phyloP scores from a whole-genome alignment of 2,113 vertebrate species.

The Apteryx owenii region DNA sequence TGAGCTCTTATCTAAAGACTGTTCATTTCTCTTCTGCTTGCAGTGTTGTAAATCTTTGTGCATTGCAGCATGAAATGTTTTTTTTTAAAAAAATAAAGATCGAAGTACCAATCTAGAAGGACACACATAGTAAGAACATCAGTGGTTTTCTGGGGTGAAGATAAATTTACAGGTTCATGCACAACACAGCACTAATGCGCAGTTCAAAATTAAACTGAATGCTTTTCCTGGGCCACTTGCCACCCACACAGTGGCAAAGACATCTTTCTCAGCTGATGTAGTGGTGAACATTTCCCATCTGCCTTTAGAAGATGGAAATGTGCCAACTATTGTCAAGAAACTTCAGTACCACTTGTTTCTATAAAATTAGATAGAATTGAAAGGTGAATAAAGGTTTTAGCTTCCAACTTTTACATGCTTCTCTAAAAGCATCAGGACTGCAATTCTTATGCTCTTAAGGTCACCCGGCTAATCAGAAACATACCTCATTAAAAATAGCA shows the following conservation, averaged over 20 bases:
- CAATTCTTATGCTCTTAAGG: not conserved
- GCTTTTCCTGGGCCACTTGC: not conserved
- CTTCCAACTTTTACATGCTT: not conserved
- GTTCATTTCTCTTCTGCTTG: not conserved
- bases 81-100: not conserved
- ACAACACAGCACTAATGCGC: not conserved
- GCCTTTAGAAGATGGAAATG: not conserved
- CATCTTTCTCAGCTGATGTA: not conserved
- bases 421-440: not conserved
- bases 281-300: not conserved
- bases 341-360: not conserved
- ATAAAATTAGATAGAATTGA: not conserved
- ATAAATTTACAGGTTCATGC: not conserved
- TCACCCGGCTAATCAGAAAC: not conserved
- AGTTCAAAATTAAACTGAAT: not conserved
- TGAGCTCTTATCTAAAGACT: not conserved
- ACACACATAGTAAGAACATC: not conserved
- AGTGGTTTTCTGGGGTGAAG: not conserved
- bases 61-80: not conserved
- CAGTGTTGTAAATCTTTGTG: not conserved
- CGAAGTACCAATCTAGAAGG: not conserved
- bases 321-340: not conserved
- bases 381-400: not conserved
- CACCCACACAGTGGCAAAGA: not conserved
- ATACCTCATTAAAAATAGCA: not conserved